A percentile compares a stretch with the other conserved stretches of the same genome.
Evolutionary conservation across 2,888 invertebrate genomes (phyloP).

Genomic region (Ormyrus thymus): DNA sequence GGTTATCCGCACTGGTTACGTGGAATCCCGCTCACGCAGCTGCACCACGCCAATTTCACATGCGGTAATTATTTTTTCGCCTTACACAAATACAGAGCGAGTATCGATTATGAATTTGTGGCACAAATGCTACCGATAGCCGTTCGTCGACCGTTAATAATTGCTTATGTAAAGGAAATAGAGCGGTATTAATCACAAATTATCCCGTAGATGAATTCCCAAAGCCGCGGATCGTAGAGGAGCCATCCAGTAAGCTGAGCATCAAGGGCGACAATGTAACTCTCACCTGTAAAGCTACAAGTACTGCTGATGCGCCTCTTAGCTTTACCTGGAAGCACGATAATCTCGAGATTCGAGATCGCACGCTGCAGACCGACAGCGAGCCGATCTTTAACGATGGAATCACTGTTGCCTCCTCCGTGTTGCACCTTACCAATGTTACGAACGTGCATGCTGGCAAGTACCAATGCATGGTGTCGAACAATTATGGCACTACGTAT

Average conservation of each 20-base stretch:
- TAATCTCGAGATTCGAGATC: conserved; percentile 79
- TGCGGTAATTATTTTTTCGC: conserved; percentile 76
- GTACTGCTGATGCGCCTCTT: conserved; percentile 85
- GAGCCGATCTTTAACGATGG: conserved; percentile 76
- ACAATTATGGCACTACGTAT: conserved; percentile 92
- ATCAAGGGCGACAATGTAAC: conserved; percentile 91
- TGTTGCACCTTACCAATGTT: conserved; percentile 84
- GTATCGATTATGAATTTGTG: neutral
- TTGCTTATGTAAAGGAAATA: neutral
- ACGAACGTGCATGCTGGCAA: conserved; percentile 88
- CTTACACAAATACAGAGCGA: neutral
- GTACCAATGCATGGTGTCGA: conserved; percentile 95
- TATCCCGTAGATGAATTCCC: conserved; percentile 82
- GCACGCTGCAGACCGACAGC: conserved; percentile 74
- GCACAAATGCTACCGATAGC: conserved; percentile 33
- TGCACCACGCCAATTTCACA: conserved; percentile 82
- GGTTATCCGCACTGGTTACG: conserved; percentile 87
- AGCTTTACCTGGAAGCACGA: conserved; percentile 93
- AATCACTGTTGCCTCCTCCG: conserved; percentile 82
- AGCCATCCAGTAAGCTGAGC: conserved; percentile 89
- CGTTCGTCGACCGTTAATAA: neutral
- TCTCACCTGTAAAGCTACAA: conserved; percentile 88
- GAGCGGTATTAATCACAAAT: no score
- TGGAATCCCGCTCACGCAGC: conserved; percentile 81
- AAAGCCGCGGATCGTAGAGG: conserved; percentile 88